A percentile compares a stretch with the other conserved stretches of the same genome.
Conservation (phyloP, 2,113 vertebrate genomes). For the Thalassarche chlororhynchos region DNA sequence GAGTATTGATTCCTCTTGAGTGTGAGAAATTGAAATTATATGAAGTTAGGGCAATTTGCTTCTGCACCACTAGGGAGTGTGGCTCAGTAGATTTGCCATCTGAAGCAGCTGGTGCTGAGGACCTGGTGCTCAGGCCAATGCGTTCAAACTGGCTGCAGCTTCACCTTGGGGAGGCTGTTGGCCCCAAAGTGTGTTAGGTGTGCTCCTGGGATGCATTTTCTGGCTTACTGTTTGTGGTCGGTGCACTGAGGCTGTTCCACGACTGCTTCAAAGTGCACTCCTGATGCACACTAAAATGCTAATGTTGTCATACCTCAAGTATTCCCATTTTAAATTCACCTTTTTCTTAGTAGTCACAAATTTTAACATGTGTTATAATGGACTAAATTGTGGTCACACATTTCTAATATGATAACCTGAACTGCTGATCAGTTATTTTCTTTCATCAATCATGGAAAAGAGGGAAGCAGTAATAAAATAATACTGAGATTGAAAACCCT, state of each 20-base stretch:
- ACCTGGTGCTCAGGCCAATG: background rate
- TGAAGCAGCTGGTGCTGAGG: background rate
- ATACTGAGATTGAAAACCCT: background rate
- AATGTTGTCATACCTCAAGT: background rate
- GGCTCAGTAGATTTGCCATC: background rate
- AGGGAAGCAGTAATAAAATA: background rate
- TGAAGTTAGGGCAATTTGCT: background rate
- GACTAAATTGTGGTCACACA: background rate
- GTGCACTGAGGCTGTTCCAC: background rate
- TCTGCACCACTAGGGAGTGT: background rate
- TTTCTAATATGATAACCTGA: background rate
- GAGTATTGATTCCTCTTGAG: background rate
- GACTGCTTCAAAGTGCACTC: background rate
- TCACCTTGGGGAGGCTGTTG: background rate
- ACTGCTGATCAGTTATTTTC: background rate
- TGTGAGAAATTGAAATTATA: background rate
- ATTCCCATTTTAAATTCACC: background rate
- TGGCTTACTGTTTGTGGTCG: background rate
- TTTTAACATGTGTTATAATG: accelerated
- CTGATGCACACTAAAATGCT: background rate
- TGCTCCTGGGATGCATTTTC: accelerated
- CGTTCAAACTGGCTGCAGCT: accelerated
- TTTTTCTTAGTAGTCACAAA: background rate
- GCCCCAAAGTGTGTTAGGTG: accelerated
- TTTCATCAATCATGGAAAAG: background rate